A percentile compares a stretch with the other conserved stretches of the same genome.
Evolutionary conservation across 2,113 vertebrate genomes (phyloP).

Genomic region (Daboia siamensis): DNA sequence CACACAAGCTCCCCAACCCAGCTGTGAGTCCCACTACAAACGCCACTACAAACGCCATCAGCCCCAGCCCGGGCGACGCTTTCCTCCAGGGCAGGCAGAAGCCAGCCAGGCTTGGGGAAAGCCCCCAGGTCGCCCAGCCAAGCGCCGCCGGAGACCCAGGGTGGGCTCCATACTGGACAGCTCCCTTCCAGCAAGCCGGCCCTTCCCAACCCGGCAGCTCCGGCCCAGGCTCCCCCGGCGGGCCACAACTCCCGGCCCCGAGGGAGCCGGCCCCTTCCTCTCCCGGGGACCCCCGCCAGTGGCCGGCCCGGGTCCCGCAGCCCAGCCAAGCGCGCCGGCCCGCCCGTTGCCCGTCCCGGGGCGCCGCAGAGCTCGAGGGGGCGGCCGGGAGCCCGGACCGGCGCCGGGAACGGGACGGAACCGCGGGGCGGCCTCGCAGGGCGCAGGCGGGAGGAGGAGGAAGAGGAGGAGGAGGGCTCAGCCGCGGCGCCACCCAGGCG

Average conservation of each 20-base stretch:
- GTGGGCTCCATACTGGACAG: fast-evolving
- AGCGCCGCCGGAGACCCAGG: neutral
- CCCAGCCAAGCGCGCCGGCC: too few relatives aligned
- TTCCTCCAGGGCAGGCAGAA: neutral
- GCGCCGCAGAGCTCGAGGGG: neutral
- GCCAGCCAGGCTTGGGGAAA: neutral
- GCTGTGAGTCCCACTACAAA: neutral
- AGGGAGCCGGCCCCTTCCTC: neutral
- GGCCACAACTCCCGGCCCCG: fast-evolving
- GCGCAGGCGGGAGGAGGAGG: neutral
- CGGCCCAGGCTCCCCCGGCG: neutral
- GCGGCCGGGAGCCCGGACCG: neutral
- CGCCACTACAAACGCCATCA: neutral
- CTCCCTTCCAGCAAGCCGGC: neutral
- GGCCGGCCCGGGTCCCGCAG: neutral
- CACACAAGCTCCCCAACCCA: too few relatives aligned
- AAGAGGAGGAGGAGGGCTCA: too few relatives aligned
- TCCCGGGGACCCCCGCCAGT: too few relatives aligned
- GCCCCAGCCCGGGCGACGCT: neutral
- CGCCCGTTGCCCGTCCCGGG: neutral
- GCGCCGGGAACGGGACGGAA: neutral
- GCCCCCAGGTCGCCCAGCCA: neutral
- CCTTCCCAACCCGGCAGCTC: neutral
- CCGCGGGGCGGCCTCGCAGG: neutral
- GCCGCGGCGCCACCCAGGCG: neutral